Conservation (phyloP, 2,797 vertebrate genomes). For the Myotis myotis region DNA sequence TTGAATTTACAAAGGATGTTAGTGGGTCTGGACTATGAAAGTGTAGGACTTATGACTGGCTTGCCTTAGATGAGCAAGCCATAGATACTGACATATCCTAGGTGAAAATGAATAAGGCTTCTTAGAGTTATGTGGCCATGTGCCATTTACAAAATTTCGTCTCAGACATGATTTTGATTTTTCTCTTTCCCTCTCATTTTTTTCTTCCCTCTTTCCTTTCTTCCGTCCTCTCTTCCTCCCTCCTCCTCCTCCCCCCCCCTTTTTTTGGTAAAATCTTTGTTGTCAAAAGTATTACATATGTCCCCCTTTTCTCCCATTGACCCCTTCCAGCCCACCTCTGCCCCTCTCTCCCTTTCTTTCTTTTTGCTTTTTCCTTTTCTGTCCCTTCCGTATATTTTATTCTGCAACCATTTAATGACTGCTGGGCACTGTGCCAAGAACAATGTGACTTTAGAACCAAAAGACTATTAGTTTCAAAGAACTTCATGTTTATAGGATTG, state of each 20-base stretch:
- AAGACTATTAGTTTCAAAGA: not conserved
- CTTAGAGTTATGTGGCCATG: not conserved
- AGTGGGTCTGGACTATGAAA: not conserved
- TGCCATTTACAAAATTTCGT: not conserved
- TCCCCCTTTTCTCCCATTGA: no score
- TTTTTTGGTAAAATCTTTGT: not conserved
- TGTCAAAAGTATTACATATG: no score
- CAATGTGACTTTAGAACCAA: not conserved
- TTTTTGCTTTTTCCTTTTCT: not conserved
- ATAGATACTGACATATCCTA: not conserved
- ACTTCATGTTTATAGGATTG: not conserved
- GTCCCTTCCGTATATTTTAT: not conserved
- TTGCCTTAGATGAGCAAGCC: not conserved
- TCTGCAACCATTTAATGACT: slow-evolving; percentile 2
- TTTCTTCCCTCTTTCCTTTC: rapidly evolving
- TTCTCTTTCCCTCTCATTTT: not conserved
- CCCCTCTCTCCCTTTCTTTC: not conserved
- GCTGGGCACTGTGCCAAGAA: not conserved
- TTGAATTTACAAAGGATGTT: slow-evolving; percentile 2
- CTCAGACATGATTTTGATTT: not conserved
- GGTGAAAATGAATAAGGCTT: not conserved
- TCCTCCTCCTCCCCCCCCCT: rapidly evolving
- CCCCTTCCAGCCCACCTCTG: no score
- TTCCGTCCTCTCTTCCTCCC: rapidly evolving
- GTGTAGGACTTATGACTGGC: not conserved